These are phyloP conservation scores for Muscicapa comitata DNA, from an alignment of 2,797 vertebrate genomes.

Conservation along the genomic window DNA sequence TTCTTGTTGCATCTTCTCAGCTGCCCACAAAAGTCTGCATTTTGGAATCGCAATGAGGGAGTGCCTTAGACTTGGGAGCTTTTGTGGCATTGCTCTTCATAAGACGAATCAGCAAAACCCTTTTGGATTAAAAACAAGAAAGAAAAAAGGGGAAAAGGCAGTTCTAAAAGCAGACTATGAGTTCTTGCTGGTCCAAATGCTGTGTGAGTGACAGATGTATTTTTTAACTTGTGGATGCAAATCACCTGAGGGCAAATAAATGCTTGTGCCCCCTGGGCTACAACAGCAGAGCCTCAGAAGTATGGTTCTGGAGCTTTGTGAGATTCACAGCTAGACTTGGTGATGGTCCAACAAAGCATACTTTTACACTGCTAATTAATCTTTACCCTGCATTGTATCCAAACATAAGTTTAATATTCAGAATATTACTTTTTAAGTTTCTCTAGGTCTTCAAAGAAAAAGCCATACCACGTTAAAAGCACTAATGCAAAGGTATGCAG, in stretches of 20 bases:
- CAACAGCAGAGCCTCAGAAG: neutral
- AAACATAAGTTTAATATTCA: neutral
- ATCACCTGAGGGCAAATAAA: neutral
- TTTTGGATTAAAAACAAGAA: neutral
- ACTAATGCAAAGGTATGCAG: neutral
- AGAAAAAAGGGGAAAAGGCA: neutral
- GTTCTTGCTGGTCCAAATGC: neutral
- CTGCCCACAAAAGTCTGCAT: neutral
- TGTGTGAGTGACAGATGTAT: fast-evolving
- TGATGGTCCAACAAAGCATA: neutral
- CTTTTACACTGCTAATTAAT: neutral
- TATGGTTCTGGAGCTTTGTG: neutral
- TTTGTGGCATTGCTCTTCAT: neutral
- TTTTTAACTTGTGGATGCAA: neutral
- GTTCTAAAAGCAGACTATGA: neutral
- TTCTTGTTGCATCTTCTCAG: neutral
- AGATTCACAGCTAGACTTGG: neutral
- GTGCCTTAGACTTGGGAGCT: neutral
- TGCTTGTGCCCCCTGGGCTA: neutral
- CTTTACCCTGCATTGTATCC: neutral
- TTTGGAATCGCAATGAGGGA: neutral
- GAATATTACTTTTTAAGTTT: neutral
- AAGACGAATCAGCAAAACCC: neutral
- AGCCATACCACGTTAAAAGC: neutral
- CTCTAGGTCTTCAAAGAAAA: neutral